These are phyloP conservation scores for Sebastes itinus DNA, from an alignment of 2,797 vertebrate genomes.

Conservation along the genomic window DNA sequence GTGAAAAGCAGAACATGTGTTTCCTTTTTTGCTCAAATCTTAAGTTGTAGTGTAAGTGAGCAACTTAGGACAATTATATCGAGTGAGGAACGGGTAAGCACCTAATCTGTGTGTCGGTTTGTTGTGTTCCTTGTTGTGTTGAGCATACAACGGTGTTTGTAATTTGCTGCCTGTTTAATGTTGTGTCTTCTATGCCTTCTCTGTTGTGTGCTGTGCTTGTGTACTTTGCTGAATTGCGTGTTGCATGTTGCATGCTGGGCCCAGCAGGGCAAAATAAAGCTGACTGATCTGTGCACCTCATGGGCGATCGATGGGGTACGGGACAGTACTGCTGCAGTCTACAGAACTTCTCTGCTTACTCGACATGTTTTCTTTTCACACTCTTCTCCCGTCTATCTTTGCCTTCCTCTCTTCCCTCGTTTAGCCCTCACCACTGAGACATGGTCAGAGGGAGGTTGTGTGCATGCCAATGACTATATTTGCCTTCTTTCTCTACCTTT, in stretches of 20 bases:
- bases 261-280: conserved; percentile 15
- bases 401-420: conserved; percentile 19
- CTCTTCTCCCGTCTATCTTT: conserved; percentile 25
- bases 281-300: conserved; percentile 45
- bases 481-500: not conserved
- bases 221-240: conserved; percentile 8
- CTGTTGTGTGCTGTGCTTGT: not conserved
- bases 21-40: not conserved
- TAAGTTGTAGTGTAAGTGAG: not conserved
- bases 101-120: not conserved
- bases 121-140: not conserved
- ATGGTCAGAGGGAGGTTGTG: conserved; percentile 4
- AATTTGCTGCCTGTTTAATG: not conserved
- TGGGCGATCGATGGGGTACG: conserved; percentile 41
- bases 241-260: conserved; percentile 11
- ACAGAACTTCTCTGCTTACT: conserved; percentile 59
- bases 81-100: not conserved
- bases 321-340: conserved; percentile 52
- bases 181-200: not conserved
- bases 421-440: conserved; percentile 10
- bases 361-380: conserved; percentile 43
- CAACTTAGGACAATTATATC: not conserved
- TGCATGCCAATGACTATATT: not conserved
- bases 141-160: not conserved
- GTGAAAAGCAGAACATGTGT: conserved; percentile 2